Percentiles rank a stretch among this genome's conserved stretches.
These are phyloP conservation scores for Cryptops parisi DNA, from an alignment of 2,888 invertebrate genomes.

Conservation along the genomic window DNA sequence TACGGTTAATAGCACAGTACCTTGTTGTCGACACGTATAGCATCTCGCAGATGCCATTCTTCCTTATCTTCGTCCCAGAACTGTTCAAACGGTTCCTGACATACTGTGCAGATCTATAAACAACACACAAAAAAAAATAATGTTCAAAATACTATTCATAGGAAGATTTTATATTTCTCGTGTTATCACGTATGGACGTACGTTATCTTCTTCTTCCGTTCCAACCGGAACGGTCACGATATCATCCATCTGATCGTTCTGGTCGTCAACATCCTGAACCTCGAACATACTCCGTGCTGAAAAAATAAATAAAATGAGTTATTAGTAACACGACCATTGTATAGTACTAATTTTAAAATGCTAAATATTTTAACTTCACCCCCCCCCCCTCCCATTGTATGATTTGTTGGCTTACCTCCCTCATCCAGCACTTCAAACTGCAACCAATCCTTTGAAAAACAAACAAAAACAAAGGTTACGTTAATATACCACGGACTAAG, in stretches of 20 bases:
- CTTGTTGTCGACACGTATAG: conserved; percentile 49
- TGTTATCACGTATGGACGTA: too few relatives aligned
- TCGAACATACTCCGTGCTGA: conserved; percentile 80
- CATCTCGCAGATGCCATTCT: conserved; percentile 87
- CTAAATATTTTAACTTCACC: too few relatives aligned
- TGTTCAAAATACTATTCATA: too few relatives aligned
- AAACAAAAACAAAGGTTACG: too few relatives aligned
- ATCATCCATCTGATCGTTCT: conserved; percentile 41
- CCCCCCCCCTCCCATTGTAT: conserved; percentile 68
- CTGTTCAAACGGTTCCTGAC: conserved; percentile 83
- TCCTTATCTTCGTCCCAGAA: conserved; percentile 95
- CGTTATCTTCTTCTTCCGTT: conserved; percentile 43
- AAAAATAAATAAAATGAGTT: conserved; percentile 17
- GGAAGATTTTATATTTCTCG: too few relatives aligned
- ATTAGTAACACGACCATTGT: background rate
- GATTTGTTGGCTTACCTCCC: too few relatives aligned
- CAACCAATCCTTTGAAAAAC: conserved; percentile 67
- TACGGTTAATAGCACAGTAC: conserved; percentile 28
- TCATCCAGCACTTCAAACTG: conserved; percentile 90
- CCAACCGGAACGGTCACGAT: conserved; percentile 35
- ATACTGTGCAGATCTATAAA: conserved; percentile 55
- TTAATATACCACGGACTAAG: too few relatives aligned
- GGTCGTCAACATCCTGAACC: conserved; percentile 38
- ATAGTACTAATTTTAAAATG: too few relatives aligned
- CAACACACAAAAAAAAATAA: conserved; percentile 3